These are phyloP conservation scores for Pluvialis apricaria DNA, from an alignment of 2,113 vertebrate species.

Conservation along the genomic window DNA sequence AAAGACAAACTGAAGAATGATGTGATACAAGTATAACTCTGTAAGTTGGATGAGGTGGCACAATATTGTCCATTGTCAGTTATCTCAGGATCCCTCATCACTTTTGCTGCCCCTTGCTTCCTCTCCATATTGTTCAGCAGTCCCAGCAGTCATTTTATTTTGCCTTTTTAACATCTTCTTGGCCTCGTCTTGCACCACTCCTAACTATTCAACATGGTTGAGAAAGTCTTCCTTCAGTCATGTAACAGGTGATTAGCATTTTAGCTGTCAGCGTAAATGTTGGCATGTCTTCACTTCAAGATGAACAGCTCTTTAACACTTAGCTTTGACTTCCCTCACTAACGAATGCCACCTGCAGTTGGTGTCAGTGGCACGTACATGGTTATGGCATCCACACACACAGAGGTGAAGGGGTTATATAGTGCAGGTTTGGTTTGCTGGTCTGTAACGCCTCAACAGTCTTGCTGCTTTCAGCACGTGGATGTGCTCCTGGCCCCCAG, in stretches of 20 bases:
- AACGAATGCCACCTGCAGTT: not conserved
- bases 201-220: not conserved
- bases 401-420: not conserved
- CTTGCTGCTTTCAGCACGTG: not conserved
- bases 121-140: not conserved
- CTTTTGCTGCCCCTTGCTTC: not conserved
- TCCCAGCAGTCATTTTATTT: not conserved
- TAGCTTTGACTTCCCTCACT: not conserved
- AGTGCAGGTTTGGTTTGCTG: not conserved
- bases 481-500: not conserved
- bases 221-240: not conserved
- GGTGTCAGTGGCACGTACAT: fast-evolving
- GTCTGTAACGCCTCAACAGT: not conserved
- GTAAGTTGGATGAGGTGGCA: not conserved
- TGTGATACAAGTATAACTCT: not conserved
- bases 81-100: not conserved
- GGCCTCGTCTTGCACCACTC: not conserved
- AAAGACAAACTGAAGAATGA: not conserved
- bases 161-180: not conserved
- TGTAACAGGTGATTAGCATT: not conserved
- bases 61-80: not conserved
- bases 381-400: fast-evolving
- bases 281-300: not conserved
- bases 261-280: not conserved
- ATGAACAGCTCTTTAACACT: not conserved